phyloP scores from a whole-genome alignment of 2,888 invertebrate species.

The Lasioglossum vierecki region DNA sequence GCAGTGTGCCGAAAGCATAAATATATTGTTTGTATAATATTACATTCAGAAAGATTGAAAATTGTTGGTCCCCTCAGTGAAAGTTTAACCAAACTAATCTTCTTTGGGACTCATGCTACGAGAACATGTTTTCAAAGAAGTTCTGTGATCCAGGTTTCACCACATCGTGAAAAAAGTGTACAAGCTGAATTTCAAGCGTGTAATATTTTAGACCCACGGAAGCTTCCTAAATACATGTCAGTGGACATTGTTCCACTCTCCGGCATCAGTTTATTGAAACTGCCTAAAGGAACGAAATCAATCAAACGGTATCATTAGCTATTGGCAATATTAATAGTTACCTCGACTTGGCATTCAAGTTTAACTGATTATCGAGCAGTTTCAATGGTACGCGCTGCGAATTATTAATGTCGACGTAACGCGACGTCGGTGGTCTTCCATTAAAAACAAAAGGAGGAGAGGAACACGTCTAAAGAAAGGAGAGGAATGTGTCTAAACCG shows the following conservation, averaged over 20 bases:
- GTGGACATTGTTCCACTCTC: not conserved
- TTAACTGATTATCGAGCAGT: slow-evolving; percentile 37
- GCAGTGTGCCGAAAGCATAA: no score
- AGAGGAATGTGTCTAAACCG: slow-evolving; percentile 14
- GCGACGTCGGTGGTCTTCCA: slow-evolving; percentile 47
- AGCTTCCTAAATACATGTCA: not conserved
- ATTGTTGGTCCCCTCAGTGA: no score
- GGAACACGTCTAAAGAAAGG: not conserved
- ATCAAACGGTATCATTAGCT: slow-evolving; percentile 22
- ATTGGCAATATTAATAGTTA: slow-evolving; percentile 37
- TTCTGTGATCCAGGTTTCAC: not conserved
- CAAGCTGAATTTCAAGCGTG: not conserved
- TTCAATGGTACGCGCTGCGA: slow-evolving; percentile 22
- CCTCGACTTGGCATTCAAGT: slow-evolving; percentile 13
- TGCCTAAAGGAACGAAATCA: slow-evolving; percentile 22
- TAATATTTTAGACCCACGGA: not conserved
- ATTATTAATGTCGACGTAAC: slow-evolving; percentile 37
- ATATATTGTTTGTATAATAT: no score
- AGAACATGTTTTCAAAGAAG: not conserved
- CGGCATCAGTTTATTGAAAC: not conserved
- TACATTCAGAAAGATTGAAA: no score
- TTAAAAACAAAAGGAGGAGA: slow-evolving; percentile 4
- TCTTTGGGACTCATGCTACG: no score
- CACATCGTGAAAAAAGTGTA: not conserved
- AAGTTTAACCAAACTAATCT: no score